Evolutionary conservation across 2,888 invertebrate species (phyloP).

Genomic region (Noctua pronuba): DNA sequence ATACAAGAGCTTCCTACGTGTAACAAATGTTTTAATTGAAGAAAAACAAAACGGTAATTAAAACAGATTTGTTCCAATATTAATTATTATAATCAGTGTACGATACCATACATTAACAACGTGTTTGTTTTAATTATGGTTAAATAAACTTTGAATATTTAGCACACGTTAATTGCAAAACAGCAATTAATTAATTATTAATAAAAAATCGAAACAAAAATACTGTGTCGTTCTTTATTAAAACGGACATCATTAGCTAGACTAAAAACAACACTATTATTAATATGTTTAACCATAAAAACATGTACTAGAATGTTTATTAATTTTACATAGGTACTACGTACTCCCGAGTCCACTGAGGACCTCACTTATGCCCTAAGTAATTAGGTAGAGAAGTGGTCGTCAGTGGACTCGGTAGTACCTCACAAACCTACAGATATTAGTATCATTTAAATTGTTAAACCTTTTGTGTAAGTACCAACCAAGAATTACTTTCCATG

Average conservation of each 20-base stretch:
- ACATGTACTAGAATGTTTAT: background rate
- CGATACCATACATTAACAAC: background rate
- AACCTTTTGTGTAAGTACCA: background rate
- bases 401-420: background rate
- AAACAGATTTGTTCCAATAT: slow-evolving; percentile 16
- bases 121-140: slow-evolving; percentile 32
- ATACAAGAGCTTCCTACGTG: background rate
- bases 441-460: background rate
- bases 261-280: background rate
- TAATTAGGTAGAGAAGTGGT: too few species aligned
- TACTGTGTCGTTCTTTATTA: background rate
- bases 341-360: too few species aligned
- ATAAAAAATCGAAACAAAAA: background rate
- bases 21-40: slow-evolving; percentile 1
- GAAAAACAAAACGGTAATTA: slow-evolving; percentile 30
- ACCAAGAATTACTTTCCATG: background rate
- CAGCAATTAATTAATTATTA: background rate
- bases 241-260: slow-evolving; percentile 12
- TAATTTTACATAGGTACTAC: background rate
- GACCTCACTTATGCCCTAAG: too few species aligned
- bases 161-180: slow-evolving; percentile 12
- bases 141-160: background rate
- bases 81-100: slow-evolving; percentile 35
- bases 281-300: background rate
- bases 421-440: background rate